Conservation (phyloP, 2,797 vertebrate species). For the Pteropus rufus region DNA sequence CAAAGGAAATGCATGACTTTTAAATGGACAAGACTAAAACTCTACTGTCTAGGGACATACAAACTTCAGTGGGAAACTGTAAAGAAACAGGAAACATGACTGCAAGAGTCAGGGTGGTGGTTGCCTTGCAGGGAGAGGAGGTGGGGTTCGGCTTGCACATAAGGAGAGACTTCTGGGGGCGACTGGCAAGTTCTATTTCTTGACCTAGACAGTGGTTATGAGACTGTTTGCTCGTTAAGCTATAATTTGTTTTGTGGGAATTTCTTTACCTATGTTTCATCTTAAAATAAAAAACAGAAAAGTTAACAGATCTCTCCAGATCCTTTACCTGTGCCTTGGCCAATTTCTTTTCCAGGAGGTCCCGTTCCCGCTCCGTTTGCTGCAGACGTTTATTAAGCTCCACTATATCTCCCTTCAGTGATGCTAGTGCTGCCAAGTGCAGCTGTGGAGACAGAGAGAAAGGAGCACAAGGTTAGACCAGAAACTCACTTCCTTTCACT, state of each 20-base stretch:
- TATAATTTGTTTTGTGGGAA: background rate
- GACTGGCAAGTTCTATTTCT: background rate
- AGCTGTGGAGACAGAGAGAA: slow-evolving; percentile 80
- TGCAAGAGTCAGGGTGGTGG: background rate
- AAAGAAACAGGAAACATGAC: background rate
- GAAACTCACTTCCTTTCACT: background rate
- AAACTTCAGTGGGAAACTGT: background rate
- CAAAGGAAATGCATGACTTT: background rate
- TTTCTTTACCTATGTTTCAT: background rate
- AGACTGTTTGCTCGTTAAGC: background rate
- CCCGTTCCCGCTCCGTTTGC: slow-evolving; percentile 88
- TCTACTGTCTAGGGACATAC: background rate
- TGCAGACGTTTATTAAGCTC: slow-evolving; percentile 90
- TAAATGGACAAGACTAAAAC: background rate
- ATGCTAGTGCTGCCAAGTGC: slow-evolving; percentile 90
- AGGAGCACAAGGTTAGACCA: slow-evolving; percentile 55
- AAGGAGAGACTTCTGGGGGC: background rate
- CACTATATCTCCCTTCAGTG: slow-evolving; percentile 89
- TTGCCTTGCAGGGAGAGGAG: background rate
- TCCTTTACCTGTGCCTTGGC: slow-evolving; percentile 88
- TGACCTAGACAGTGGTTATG: background rate
- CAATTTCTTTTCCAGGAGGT: slow-evolving; percentile 89
- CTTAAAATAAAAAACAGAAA: background rate
- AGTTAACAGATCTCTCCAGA: background rate
- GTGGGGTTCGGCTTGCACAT: background rate